Percentiles rank a stretch among this genome's conserved stretches.
These are phyloP conservation scores for Bursaphelenchus mucronatus DNA, from an alignment of 1,140 invertebrate species.

Conservation along the genomic window DNA sequence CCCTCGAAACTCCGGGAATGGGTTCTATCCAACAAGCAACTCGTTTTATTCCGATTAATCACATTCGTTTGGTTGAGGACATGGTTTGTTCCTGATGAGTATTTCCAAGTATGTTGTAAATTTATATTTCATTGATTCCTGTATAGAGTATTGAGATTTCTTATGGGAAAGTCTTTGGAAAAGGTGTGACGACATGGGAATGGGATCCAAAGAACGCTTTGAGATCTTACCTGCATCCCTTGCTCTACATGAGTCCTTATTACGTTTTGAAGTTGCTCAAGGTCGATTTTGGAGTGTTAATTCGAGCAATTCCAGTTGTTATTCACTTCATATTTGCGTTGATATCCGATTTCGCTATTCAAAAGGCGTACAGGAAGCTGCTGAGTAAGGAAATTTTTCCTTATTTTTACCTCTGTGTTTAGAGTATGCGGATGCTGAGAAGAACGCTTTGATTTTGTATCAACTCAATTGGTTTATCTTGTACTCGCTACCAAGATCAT, in stretches of 20 bases:
- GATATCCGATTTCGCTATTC: slow-evolving; percentile 14
- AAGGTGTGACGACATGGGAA: slow-evolving; percentile 10
- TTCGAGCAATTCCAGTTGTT: slow-evolving; percentile 7
- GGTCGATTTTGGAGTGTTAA: slow-evolving; percentile 1
- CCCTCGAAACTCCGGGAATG: too few species aligned
- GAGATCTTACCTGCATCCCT: slow-evolving; percentile 13
- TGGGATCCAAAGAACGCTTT: slow-evolving; percentile 5
- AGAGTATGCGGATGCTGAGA: too few species aligned
- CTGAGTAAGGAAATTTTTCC: slow-evolving; percentile 5
- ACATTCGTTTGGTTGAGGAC: slow-evolving; percentile 5
- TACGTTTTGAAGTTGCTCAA: slow-evolving; percentile 1
- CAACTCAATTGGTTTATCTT: slow-evolving; percentile 16
- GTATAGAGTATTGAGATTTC: slow-evolving; percentile 14
- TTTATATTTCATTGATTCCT: neutral
- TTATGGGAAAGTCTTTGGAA: slow-evolving; percentile 5
- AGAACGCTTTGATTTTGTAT: slow-evolving; percentile 6
- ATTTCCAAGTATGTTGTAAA: slow-evolving; percentile 16
- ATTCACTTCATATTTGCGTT: slow-evolving; percentile 4
- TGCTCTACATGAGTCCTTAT: slow-evolving; percentile 11
- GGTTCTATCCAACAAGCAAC: too few species aligned
- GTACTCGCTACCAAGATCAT: slow-evolving; percentile 7
- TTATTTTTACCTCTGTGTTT: neutral
- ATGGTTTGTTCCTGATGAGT: slow-evolving; percentile 21
- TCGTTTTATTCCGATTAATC: neutral
- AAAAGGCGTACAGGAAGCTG: slow-evolving; percentile 3